A percentile compares a stretch with the other conserved stretches of the same genome.
phyloP scores from a whole-genome alignment of 2,113 vertebrate genomes.

The Spea bombifrons region DNA sequence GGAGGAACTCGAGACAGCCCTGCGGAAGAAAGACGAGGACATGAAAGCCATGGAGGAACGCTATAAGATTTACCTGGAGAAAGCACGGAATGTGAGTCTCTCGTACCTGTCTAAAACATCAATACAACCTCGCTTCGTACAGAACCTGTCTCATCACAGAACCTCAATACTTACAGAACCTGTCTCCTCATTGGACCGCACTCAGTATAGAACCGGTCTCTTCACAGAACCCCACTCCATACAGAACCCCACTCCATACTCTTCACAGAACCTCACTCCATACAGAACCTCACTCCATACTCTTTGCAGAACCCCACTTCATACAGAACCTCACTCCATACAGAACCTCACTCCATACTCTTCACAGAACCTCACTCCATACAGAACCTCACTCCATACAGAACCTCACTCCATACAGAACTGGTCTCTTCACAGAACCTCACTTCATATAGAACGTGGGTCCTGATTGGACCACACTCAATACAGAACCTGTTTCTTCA shows the following conservation, averaged over 20 bases:
- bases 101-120: background rate
- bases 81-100: slow-evolving; percentile 88
- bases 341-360: background rate
- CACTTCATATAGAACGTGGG: too few species aligned
- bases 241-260: too few species aligned
- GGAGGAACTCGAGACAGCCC: slow-evolving; percentile 84
- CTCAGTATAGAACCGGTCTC: too few species aligned
- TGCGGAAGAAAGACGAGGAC: slow-evolving; percentile 96
- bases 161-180: background rate
- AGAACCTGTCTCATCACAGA: background rate
- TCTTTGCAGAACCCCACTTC: background rate
- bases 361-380: background rate
- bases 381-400: background rate
- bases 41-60: slow-evolving; percentile 98
- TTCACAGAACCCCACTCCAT: too few species aligned
- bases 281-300: too few species aligned
- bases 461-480: too few species aligned
- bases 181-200: background rate
- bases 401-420: too few species aligned
- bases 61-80: slow-evolving; percentile 97
- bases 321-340: background rate
- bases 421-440: too few species aligned
- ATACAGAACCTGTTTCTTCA: background rate
- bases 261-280: too few species aligned
- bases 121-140: background rate